Evolutionary conservation across 2,113 vertebrate genomes (phyloP).

Genomic region (Coryphaenoides rupestris): DNA sequence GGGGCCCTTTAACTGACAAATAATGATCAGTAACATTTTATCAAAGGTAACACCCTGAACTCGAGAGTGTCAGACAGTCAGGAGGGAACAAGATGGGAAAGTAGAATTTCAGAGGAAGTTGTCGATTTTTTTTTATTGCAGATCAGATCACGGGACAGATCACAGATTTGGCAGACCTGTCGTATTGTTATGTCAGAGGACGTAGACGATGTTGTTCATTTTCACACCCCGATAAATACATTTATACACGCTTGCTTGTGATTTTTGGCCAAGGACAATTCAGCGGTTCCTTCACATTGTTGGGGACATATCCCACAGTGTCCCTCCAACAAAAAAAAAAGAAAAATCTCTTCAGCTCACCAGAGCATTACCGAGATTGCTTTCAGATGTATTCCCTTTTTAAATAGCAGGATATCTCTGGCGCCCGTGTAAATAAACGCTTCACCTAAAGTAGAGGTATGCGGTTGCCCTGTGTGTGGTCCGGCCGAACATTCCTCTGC

Average conservation of each 20-base stretch:
- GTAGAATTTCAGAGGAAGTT: too few species aligned
- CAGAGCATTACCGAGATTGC: conserved; percentile 15
- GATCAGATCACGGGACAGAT: too few species aligned
- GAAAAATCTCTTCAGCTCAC: neutral
- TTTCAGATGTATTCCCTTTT: conserved; percentile 40
- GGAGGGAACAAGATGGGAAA: too few species aligned
- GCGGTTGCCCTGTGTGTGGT: conserved; percentile 47
- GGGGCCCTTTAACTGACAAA: too few species aligned
- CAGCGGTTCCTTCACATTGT: neutral
- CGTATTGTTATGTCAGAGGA: too few species aligned
- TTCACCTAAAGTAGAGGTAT: conserved; percentile 36
- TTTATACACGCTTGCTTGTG: neutral
- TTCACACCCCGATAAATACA: neutral
- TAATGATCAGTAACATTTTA: too few species aligned
- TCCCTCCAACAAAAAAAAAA: neutral
- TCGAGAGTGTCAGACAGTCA: too few species aligned
- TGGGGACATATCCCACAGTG: neutral
- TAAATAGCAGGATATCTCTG: conserved; percentile 15
- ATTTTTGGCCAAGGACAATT: neutral
- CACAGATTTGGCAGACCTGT: too few species aligned
- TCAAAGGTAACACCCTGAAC: too few species aligned
- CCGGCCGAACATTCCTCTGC: conserved; percentile 16
- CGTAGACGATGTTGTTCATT: neutral
- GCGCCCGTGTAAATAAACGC: conserved; percentile 49
- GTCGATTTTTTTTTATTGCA: too few species aligned